Percentiles rank a stretch among this genome's conserved stretches.
Evolutionary conservation across 1,140 invertebrate species (phyloP).

Genomic region (Liolophura sinensis): DNA sequence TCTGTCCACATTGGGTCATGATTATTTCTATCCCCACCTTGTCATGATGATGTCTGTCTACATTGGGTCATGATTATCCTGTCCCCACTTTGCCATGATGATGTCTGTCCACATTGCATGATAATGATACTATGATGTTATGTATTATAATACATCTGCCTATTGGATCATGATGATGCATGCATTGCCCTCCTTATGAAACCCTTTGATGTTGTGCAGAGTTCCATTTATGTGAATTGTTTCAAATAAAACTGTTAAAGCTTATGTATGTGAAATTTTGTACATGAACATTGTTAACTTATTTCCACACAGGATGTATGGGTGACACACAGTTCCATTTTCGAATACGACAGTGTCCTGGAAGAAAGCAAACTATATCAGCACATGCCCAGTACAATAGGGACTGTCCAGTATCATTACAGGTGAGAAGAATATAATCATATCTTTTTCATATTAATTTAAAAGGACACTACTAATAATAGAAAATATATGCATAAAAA

Average conservation of each 20-base stretch:
- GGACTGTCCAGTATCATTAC: constrained; percentile 54
- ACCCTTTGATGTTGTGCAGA: not conserved
- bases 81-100: too few species aligned
- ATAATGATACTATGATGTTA: too few species aligned
- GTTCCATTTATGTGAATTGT: not conserved
- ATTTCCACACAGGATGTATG: constrained; percentile 78
- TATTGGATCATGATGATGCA: too few species aligned
- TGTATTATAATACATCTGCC: too few species aligned
- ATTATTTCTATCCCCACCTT: too few species aligned
- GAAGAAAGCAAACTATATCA: constrained; percentile 34
- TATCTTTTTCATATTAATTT: too few species aligned
- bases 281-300: not conserved
- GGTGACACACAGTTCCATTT: constrained; percentile 98
- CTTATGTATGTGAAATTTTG: not conserved
- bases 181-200: not conserved
- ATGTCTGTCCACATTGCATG: too few species aligned
- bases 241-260: not conserved
- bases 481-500: too few species aligned
- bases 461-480: too few species aligned
- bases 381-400: constrained; percentile 60
- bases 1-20: too few species aligned
- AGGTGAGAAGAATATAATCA: constrained; percentile 39
- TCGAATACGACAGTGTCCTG: constrained; percentile 70
- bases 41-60: too few species aligned
- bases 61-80: too few species aligned